Conservation (phyloP, 2,888 invertebrate genomes). For the Ormia ochracea region DNA sequence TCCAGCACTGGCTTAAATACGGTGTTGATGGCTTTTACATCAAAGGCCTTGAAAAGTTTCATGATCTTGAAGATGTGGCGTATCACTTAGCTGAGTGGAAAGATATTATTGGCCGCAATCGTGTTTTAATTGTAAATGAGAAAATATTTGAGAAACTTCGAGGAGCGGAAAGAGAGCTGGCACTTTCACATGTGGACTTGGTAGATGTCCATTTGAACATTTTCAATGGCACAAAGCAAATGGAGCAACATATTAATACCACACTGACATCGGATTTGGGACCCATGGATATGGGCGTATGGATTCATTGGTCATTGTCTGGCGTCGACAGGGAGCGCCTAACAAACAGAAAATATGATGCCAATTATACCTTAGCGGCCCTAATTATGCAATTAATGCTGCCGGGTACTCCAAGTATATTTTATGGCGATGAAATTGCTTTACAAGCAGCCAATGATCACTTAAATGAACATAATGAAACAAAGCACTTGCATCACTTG, state of each 20-base stretch:
- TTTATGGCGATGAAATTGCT: slow-evolving; percentile 94
- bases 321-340: slow-evolving; percentile 79
- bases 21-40: slow-evolving; percentile 94
- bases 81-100: slow-evolving; percentile 83
- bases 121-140: slow-evolving; percentile 83
- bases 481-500: slow-evolving; percentile 82
- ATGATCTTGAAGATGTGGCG: slow-evolving; percentile 80
- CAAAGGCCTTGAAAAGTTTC: slow-evolving; percentile 85
- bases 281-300: slow-evolving; percentile 81
- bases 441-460: slow-evolving; percentile 80
- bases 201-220: slow-evolving; percentile 84
- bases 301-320: slow-evolving; percentile 89
- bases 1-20: slow-evolving; percentile 83
- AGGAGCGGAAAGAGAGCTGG: slow-evolving; percentile 78
- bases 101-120: slow-evolving; percentile 80
- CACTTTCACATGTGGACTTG: slow-evolving; percentile 83
- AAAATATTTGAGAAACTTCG: slow-evolving; percentile 78
- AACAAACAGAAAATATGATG: slow-evolving; percentile 78
- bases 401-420: slow-evolving; percentile 90
- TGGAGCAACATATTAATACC: slow-evolving; percentile 80
- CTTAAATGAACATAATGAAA: slow-evolving; percentile 79
- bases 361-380: slow-evolving; percentile 83
- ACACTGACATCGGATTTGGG: slow-evolving; percentile 80
- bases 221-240: slow-evolving; percentile 79
- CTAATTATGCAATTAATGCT: slow-evolving; percentile 87